Percentiles rank a stretch among this genome's conserved stretches.
Conservation (phyloP, 2,797 vertebrate species). For the Heteromormyrus szaboi region DNA sequence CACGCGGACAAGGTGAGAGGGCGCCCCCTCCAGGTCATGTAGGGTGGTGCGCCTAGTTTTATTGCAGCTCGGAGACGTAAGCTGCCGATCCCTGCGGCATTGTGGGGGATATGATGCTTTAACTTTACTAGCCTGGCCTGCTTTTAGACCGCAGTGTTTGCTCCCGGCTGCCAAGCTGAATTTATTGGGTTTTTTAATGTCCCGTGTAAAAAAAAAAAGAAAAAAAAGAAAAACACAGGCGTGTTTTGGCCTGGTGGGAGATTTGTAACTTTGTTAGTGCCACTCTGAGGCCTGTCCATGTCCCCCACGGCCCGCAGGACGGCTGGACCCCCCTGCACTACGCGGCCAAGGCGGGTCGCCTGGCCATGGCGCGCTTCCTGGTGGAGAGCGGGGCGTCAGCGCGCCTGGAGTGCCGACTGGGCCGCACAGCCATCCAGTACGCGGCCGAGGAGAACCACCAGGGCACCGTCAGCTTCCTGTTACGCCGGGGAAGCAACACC, state of each 20-base stretch:
- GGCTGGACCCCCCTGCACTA: slow-evolving; percentile 49
- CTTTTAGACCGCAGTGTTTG: background rate
- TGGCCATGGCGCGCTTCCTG: slow-evolving; percentile 43
- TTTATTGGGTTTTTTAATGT: background rate
- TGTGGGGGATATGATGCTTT: background rate
- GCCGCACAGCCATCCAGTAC: slow-evolving; percentile 46
- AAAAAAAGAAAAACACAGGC: background rate
- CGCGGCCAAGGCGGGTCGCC: slow-evolving; percentile 46
- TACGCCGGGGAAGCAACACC: slow-evolving; percentile 41
- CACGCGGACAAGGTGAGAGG: slow-evolving; percentile 44
- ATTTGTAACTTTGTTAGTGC: background rate
- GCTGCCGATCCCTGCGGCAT: background rate
- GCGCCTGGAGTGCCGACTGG: slow-evolving; percentile 37
- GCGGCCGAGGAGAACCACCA: slow-evolving; percentile 50
- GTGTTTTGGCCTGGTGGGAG: background rate
- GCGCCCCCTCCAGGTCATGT: background rate
- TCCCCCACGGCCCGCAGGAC: slow-evolving; percentile 29
- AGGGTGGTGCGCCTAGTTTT: background rate
- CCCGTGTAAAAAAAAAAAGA: background rate
- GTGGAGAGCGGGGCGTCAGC: slow-evolving; percentile 46
- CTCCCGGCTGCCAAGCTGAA: background rate
- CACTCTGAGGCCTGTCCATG: background rate
- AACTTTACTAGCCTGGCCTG: background rate
- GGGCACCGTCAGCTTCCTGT: slow-evolving; percentile 45
- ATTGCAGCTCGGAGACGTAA: background rate